A percentile compares a stretch with the other conserved stretches of the same genome.
These are phyloP conservation scores for Noctua comes DNA, from an alignment of 2,888 invertebrate genomes.

Conservation along the genomic window DNA sequence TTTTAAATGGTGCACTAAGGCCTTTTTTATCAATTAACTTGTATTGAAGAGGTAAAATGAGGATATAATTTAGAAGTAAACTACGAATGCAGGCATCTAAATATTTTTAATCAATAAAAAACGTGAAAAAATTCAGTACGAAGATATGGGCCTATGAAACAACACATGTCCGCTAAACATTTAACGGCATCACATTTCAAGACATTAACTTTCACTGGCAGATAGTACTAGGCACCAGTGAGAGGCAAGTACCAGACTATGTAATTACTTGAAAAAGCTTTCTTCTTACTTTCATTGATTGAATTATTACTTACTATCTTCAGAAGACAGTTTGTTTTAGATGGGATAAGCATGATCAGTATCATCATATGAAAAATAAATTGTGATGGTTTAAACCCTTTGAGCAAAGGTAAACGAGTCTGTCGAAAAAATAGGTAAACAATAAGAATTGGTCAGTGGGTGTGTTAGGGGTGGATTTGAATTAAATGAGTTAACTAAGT, in stretches of 20 bases:
- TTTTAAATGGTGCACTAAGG: not conserved
- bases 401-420: not conserved
- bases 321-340: not conserved
- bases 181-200: constrained; percentile 40
- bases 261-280: constrained; percentile 54
- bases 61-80: not conserved
- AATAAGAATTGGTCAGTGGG: not conserved
- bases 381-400: not conserved
- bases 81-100: not conserved
- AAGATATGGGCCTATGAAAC: not conserved
- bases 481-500: not conserved
- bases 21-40: not conserved
- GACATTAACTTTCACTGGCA: constrained; percentile 62
- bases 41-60: not conserved
- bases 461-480: not conserved
- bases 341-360: not conserved
- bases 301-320: constrained; percentile 39
- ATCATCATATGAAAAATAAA: not conserved
- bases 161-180: constrained; percentile 27
- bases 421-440: not conserved
- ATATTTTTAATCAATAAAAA: not conserved
- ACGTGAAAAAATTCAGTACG: not conserved
- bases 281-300: constrained; percentile 48
- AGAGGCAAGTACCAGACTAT: constrained; percentile 47
- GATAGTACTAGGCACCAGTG: constrained; percentile 47